A percentile compares a stretch with the other conserved stretches of the same genome.
Evolutionary conservation across 2,797 vertebrate genomes (phyloP).

Genomic region (Lacerta agilis): DNA sequence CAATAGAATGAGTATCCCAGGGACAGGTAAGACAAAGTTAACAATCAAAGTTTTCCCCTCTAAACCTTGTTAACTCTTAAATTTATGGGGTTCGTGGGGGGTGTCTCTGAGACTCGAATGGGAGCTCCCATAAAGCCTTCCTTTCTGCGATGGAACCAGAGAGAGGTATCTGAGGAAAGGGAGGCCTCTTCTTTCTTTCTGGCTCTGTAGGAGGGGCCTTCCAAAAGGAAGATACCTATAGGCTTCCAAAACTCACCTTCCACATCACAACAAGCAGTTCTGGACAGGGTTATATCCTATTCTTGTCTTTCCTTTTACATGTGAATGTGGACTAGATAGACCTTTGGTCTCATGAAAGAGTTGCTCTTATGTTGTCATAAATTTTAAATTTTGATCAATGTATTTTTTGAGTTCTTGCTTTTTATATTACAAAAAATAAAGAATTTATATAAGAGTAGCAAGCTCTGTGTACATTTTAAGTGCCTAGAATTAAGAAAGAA

Average conservation of each 20-base stretch:
- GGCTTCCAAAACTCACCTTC: neutral
- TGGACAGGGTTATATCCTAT: neutral
- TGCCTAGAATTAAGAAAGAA: neutral
- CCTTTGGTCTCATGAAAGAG: neutral
- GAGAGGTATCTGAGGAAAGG: too few species aligned
- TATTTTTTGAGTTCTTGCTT: neutral
- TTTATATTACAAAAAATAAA: neutral
- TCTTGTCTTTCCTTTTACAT: neutral
- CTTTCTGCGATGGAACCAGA: too few species aligned
- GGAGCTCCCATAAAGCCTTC: too few species aligned
- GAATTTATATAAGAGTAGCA: too few species aligned
- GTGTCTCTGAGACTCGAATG: too few species aligned
- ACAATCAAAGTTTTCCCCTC: too few species aligned
- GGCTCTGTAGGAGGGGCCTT: neutral
- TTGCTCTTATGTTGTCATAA: neutral
- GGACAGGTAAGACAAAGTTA: too few species aligned
- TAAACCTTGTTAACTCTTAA: too few species aligned
- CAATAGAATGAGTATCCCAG: too few species aligned
- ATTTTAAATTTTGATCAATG: neutral
- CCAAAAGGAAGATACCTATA: neutral
- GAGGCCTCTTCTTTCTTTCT: too few species aligned
- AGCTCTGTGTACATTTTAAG: neutral
- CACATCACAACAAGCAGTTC: neutral
- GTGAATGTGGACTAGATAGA: too few species aligned
- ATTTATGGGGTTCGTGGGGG: too few species aligned